Conservation (phyloP, 35 echinoderm and acorn worm species). For the Strongylocentrotus purpuratus region DNA sequence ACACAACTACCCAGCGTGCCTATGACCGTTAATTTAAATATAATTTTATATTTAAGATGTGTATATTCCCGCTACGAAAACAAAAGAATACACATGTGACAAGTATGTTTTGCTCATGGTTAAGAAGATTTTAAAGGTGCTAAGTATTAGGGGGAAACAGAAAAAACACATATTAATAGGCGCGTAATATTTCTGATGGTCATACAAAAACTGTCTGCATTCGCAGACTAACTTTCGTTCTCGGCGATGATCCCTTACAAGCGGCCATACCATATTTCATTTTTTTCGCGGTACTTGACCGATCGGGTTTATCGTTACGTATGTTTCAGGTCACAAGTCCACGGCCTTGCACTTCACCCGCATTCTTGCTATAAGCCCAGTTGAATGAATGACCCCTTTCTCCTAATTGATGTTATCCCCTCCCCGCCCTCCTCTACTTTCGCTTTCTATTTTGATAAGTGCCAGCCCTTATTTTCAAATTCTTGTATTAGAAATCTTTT, state of each 20-base stretch:
- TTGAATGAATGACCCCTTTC: not conserved
- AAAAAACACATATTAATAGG: too few relatives aligned
- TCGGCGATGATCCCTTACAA: not conserved
- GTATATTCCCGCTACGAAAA: too few relatives aligned
- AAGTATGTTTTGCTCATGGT: too few relatives aligned
- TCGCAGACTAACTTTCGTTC: not conserved
- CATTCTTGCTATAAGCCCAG: not conserved
- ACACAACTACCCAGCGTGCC: too few relatives aligned
- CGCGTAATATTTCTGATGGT: too few relatives aligned
- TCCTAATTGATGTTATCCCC: not conserved
- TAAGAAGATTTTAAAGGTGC: too few relatives aligned
- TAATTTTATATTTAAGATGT: too few relatives aligned
- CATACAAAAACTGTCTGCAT: not conserved
- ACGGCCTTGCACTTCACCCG: conserved; percentile 11
- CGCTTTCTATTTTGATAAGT: not conserved
- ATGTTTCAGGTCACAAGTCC: not conserved
- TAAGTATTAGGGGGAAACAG: too few relatives aligned
- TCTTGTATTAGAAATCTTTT: not conserved
- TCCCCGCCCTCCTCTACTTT: not conserved
- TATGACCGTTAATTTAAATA: too few relatives aligned
- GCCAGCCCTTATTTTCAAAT: not conserved
- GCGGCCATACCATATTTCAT: not conserved
- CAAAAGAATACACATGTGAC: too few relatives aligned
- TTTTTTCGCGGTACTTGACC: conserved; percentile 33
- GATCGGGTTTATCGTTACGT: not conserved